Evolutionary conservation across 1,140 invertebrate species (phyloP), one percentile per base, ranked within the genome.

Genomic region (Asbolus verrucosus): DNA sequence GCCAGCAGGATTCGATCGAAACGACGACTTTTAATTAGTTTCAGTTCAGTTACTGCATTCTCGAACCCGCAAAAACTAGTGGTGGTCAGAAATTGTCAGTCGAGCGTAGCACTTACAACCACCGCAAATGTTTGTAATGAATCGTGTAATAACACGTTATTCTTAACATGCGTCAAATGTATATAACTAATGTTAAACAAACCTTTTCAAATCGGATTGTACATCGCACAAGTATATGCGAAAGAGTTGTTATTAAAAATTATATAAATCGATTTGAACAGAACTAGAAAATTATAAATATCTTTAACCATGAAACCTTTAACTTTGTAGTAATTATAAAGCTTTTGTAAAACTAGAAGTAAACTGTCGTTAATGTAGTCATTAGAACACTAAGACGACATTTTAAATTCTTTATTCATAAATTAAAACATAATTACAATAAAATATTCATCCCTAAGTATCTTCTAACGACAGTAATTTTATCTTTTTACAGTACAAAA

Each of bases 21-120:
- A 73, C 72, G 68, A 70, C 65, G 75, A 76, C 75, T 76, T 76
- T 76, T 76, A 76, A 76, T 76, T 76, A 76, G 75, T 76, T 76
- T 76, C 75, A 75, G 73, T 73, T 76, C 75, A 76, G 73, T 75
- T 76, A 69, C 73, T 73, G 75, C 73, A 66, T 76, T 76, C 75
- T 71, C 68, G 30, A 65, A 46, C 33, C 67, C 46, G 71, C 71
- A 76, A 76, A 76, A 76, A 76, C 66, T 74, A 30, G 30, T 50
- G 62, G 66, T 71, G 73, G 75, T 75, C 74, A 75, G 72, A 73
- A 54, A 67, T 67, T 73, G 74, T 70, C 75, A 76, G 75, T 75
- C 66, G 69, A 73, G 71, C 75, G 70, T 76, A 62, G 41, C 69
- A 74, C 62, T 67, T 30, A 36, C 62, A 60, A 73, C 73, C 66